These are phyloP conservation scores for Mohoua ochrocephala DNA, from an alignment of 2,113 vertebrate genomes.

Conservation along the genomic window DNA sequence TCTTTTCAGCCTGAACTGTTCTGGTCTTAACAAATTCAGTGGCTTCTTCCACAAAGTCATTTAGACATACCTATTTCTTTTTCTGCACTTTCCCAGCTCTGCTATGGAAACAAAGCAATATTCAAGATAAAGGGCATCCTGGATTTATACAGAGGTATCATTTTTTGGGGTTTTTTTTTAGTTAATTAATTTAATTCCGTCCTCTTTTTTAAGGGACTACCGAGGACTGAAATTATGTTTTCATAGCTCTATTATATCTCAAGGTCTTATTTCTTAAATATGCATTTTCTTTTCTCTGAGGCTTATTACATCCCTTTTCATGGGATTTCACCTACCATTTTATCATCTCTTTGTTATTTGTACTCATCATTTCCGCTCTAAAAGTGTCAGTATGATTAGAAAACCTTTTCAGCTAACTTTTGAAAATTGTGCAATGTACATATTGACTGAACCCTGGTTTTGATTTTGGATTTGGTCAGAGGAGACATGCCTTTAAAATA, in stretches of 20 bases:
- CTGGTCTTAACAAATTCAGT: background rate
- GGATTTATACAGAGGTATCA: background rate
- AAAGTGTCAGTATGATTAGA: background rate
- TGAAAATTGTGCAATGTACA: background rate
- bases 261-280: background rate
- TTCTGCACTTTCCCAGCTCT: background rate
- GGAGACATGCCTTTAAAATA: background rate
- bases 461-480: background rate
- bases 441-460: background rate
- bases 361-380: background rate
- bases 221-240: background rate
- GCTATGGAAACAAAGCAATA: background rate
- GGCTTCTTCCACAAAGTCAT: background rate
- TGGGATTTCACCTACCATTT: background rate
- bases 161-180: background rate
- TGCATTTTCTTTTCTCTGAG: background rate
- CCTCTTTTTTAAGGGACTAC: background rate
- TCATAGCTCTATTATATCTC: background rate
- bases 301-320: background rate
- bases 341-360: background rate
- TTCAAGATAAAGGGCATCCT: background rate
- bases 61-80: background rate
- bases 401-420: background rate
- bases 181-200: background rate
- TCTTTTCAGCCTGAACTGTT: background rate